Percentiles rank a stretch among this genome's conserved stretches.
Conservation (phyloP, 1,140 invertebrate species). For the Cotesia glomerata region DNA sequence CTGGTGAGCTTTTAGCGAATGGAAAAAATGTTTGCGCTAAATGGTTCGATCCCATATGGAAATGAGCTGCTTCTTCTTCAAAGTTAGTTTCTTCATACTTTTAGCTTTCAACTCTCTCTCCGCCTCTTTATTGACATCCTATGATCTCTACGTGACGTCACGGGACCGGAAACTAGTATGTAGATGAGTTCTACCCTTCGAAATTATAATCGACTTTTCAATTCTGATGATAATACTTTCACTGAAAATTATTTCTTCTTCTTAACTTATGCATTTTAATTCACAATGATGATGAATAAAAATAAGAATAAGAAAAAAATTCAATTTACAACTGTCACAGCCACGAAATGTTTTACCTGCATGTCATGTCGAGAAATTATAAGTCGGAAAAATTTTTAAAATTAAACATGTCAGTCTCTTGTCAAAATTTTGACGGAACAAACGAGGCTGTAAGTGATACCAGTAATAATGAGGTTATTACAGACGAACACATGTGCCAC, state of each 20-base stretch:
- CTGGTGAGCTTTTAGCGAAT: slow-evolving; percentile 57
- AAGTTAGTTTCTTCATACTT: slow-evolving; percentile 28
- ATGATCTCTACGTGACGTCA: slow-evolving; percentile 3
- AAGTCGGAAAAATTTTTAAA: no score
- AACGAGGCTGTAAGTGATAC: no score
- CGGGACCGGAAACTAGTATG: not conserved
- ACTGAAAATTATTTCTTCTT: no score
- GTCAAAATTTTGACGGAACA: no score
- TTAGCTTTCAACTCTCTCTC: not conserved
- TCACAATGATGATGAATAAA: no score
- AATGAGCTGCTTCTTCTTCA: slow-evolving; percentile 46
- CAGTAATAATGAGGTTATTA: slow-evolving; percentile 3
- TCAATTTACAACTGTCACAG: no score
- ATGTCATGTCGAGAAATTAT: no score
- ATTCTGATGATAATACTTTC: not conserved
- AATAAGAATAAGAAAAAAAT: no score
- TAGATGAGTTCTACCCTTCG: not conserved
- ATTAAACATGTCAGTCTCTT: no score
- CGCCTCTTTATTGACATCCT: not conserved
- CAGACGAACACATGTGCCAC: slow-evolving; percentile 25
- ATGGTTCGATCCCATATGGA: slow-evolving; percentile 63
- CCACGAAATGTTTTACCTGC: no score
- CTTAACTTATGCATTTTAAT: no score
- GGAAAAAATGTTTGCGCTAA: slow-evolving; percentile 62
- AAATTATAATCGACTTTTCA: not conserved